Evolutionary conservation across 53 echinoderm and acorn worm species (phyloP), one percentile per base, ranked within the genome.

Genomic region (Henricia sp.): DNA sequence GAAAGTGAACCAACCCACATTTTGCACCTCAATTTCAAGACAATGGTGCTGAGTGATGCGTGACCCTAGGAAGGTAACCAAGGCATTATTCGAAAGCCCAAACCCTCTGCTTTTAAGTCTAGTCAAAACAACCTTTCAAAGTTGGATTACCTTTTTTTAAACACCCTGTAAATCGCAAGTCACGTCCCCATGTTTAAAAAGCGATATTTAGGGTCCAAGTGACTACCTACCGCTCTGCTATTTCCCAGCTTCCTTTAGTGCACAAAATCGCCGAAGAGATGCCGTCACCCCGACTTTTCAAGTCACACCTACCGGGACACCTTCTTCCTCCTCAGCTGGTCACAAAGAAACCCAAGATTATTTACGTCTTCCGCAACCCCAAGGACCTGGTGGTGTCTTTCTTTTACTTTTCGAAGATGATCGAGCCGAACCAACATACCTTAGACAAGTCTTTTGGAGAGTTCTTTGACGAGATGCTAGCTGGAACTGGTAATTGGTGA

Each of bases 341-440:
- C 41, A n/a, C 40, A 26, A 68, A 42, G 68, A n/a, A 24, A 19
- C 35, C 68, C 68, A 68, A 36, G 68, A 42, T 68, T 6, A 35
- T 68, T 26, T 68, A 68, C 43, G 68, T 68, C 43, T 41, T 41
- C 8, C 55, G 55, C 55, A 55, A 60, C 62, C 62, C 62, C 62
- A 60, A 60, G 29, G 62, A 60, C 29, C 62, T 41, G 4, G 8
- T 21, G 23, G 68, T 68, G 21, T 68, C 68, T 6, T 41, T 23
- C 43, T 68, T 68, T 26, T 21, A 68, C 68, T 68, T 68, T 43
- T 4, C 2, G 23, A 68, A 68, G 43, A 41, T 68, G 68, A 16
- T 36, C 36, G 30, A 66, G 37, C 34, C 36, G 4, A 1, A 20
- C 16, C 13, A 9, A n/a, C n/a, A n/a, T n/a, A n/a, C n/a, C 1